Base-by-base conservation (phyloP, 1,140 invertebrate genomes). In the Zaprionus vittiger region DNA sequence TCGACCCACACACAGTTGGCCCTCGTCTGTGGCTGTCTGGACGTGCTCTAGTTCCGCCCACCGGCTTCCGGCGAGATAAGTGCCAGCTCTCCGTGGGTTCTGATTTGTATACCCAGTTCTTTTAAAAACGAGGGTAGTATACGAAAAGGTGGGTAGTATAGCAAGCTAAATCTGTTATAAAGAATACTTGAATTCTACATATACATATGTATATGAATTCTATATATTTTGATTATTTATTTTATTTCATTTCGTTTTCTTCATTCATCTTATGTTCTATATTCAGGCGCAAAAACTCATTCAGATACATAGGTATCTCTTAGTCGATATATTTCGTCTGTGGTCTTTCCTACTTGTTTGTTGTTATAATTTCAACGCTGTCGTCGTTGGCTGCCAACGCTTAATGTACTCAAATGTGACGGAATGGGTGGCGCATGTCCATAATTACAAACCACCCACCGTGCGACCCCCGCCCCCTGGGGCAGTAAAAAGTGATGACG, bases 1-100 rank as follows among this genome's bases (percentile, higher is more conserved):
- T 52, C 52, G 47, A 67, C 44, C 63, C 56, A 70, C 44, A 44
- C 52, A 38, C 61, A 54, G 76, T 64, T 71, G 67, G 55, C 61
- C 62, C 52, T 70, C 71, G 74, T 80, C 61, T 74, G 66, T 68
- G 79, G 81, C 72, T 77, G 81, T 91, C 86, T 90, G 85, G 85
- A 82, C 80, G 74, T 65, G 89, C 89, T 91, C 89, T 79, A 91
- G 89, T 91, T 91, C 81, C 89, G 81, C 89, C 89, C 84, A 82
- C 84, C 56, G 89, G 81, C 84, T 91, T 91, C 89, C 89, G 89
- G 63, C 73, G 69, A 74, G 62, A 77, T 73, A 87, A 89, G 81
- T 87, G 83, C 84, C 73, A 80, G 62, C 66, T 79, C 63, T 59
- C 64, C 41, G 17, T 12, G 41, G 67, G 68, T 81, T 77, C 44